Conservation (phyloP, 1,140 invertebrate genomes). For the Matsumurasca onukii region DNA sequence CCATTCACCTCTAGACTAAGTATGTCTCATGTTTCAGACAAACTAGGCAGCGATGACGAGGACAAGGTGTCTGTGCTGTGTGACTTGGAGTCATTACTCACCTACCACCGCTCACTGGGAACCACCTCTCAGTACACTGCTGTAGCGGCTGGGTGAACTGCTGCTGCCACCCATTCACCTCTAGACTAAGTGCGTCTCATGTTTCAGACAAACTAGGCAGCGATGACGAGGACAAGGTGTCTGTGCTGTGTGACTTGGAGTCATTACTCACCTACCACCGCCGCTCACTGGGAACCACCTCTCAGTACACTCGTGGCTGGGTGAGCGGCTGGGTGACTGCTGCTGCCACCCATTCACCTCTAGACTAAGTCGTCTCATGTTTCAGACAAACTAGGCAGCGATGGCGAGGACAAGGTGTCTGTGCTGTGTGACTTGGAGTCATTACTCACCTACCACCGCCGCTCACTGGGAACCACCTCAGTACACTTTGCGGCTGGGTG, state of each 20-base stretch:
- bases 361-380: no score
- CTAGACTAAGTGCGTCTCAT: no score
- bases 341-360: conserved; percentile 84
- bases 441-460: conserved; percentile 88
- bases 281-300: conserved; percentile 69
- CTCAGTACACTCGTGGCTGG: conserved; percentile 72
- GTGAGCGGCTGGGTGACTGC: conserved; percentile 92
- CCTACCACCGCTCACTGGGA: no score
- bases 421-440: conserved; percentile 92
- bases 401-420: conserved; percentile 90
- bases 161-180: conserved; percentile 87
- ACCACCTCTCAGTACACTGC: no score
- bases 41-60: no score
- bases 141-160: no score
- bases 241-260: conserved; percentile 89
- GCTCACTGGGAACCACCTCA: conserved; percentile 67
- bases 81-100: no score
- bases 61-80: no score
- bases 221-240: conserved; percentile 91
- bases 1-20: no score
- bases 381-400: conserved; percentile 86
- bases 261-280: conserved; percentile 90
- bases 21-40: no score
- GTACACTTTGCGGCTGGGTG: conserved; percentile 94
- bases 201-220: conserved; percentile 85